Evolutionary conservation across 2,888 invertebrate species (phyloP).

Genomic region (Clanis bilineata): DNA sequence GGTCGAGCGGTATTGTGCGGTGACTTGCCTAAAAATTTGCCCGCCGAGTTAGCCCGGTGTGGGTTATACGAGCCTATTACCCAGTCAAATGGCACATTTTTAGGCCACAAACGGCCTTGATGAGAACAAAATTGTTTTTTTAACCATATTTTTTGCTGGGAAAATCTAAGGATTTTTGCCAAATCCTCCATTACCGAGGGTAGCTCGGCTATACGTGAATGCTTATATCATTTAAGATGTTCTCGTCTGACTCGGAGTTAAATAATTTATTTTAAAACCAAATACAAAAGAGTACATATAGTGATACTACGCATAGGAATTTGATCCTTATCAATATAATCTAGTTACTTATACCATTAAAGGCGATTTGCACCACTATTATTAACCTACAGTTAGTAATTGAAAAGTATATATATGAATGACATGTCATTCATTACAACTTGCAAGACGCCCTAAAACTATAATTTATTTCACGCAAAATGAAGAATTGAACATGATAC

Average conservation of each 20-base stretch:
- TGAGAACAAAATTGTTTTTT: not conserved
- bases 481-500: too few species aligned
- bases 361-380: too few species aligned
- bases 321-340: too few species aligned
- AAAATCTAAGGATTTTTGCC: not conserved
- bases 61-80: not conserved
- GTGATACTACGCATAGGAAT: too few species aligned
- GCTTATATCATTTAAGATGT: not conserved
- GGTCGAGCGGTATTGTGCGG: not conserved
- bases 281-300: too few species aligned
- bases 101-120: not conserved
- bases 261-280: too few species aligned
- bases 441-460: too few species aligned
- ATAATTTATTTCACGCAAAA: too few species aligned
- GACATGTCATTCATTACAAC: too few species aligned
- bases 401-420: too few species aligned
- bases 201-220: not conserved
- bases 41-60: not conserved
- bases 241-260: not conserved
- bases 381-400: too few species aligned
- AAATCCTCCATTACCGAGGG: not conserved
- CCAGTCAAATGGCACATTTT: not conserved
- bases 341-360: too few species aligned
- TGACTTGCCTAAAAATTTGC: not conserved
- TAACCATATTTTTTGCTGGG: not conserved